A percentile compares a stretch with the other conserved stretches of the same genome.
phyloP scores from a whole-genome alignment of 1,140 invertebrate genomes.

The Whitmania pigra region DNA sequence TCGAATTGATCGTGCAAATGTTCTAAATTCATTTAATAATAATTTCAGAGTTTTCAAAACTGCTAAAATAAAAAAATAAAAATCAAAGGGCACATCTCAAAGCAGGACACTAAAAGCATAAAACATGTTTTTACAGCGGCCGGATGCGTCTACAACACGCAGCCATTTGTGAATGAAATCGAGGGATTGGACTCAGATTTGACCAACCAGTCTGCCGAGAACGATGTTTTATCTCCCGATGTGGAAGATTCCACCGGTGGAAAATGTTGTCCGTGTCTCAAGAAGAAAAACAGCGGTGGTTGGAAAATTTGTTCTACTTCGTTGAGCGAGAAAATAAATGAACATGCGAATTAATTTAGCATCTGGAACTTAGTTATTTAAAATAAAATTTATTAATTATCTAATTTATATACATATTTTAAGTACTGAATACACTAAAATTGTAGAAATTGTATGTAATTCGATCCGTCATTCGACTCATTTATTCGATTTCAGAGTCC shows the following conservation, averaged over 20 bases:
- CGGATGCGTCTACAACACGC: constrained; percentile 4
- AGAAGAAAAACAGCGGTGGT: not conserved
- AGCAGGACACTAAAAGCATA: not conserved
- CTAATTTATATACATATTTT: no score
- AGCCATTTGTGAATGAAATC: constrained; percentile 13
- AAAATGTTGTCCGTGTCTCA: not conserved
- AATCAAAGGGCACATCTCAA: no score
- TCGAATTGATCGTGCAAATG: not conserved
- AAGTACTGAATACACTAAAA: no score
- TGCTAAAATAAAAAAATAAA: no score
- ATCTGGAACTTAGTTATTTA: no score
- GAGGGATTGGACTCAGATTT: constrained; percentile 3
- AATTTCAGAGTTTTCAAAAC: not conserved
- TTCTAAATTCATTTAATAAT: not conserved
- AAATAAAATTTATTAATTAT: no score
- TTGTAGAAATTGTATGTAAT: no score
- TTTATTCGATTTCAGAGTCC: no score
- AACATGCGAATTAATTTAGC: no score
- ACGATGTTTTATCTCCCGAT: not conserved
- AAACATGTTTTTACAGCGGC: not conserved
- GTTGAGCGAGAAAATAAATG: no score
- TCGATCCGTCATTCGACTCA: no score
- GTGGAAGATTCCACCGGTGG: not conserved
- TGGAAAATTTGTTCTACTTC: not conserved
- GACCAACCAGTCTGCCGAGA: not conserved